Evolutionary conservation across 2,113 vertebrate species (phyloP), one percentile per base, ranked within the genome.

Genomic region (Neodon shergylaensis): DNA sequence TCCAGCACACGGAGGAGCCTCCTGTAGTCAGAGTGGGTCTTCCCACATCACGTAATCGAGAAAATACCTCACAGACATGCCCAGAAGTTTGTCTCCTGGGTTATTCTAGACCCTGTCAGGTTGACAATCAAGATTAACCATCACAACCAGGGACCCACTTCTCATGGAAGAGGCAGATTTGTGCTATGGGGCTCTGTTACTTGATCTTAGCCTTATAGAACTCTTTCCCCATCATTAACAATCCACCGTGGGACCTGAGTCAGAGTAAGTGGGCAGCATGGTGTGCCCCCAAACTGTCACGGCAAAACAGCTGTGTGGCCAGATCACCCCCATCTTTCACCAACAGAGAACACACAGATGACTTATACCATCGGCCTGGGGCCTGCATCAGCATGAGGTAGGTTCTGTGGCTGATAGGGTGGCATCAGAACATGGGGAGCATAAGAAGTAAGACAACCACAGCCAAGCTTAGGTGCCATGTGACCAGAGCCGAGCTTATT

Each of bases 161-260:
- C 66, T 89, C 83, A 92, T 49, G 70, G 95, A 83, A 97, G 79
- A 83, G 54, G 95, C 39, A 96, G 94, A 94, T 92, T 93, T 95
- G 82, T 84, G 92, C 95, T 79, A 81, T 63, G 49, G 95, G 91
- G 74, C 86, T 97, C 91, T 94, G 74, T 65, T 94, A 84, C 81
- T 94, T 96, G 84, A 97, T 94, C 93, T 96, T 94, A 92, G 0
- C 1, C n/a, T 96, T 89, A 97, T 83, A 81, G 11, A 78, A 78
- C 90, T 76, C 92, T 42, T 94, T 92, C 44, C 76, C 78, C 54
- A 74, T 92, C 73, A 92, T 96, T 97, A 96, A 97, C 84, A 91
- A 96, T 76, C 86, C 88, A 86, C 79, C 94, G 96, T 84, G 95
- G 73, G 58, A 68, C 92, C n/a, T 58, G 58, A 96, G 42, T 28